These are phyloP conservation scores for Trissolcus japonicus DNA, from an alignment of 2,888 invertebrate species.

Conservation along the genomic window DNA sequence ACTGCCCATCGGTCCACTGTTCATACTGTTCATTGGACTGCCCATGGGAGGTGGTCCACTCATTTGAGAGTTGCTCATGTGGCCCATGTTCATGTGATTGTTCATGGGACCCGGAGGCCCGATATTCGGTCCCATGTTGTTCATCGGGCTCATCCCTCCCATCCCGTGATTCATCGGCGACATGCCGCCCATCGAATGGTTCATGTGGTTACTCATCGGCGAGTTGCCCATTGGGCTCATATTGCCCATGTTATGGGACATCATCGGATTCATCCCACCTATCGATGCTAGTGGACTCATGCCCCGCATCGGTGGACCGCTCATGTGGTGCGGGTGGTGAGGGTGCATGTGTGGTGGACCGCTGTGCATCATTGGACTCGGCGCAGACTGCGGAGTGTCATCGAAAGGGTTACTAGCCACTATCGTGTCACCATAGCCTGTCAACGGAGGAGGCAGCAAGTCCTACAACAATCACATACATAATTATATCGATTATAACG, in stretches of 20 bases:
- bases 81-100: constrained; percentile 77
- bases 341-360: constrained; percentile 77
- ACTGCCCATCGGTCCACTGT: constrained; percentile 80
- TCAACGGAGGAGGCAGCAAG: constrained; percentile 88
- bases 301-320: constrained; percentile 82
- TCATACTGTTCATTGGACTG: constrained; percentile 79
- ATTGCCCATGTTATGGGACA: constrained; percentile 75
- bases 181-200: constrained; percentile 80
- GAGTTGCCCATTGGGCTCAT: constrained; percentile 75
- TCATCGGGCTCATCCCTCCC: constrained; percentile 82
- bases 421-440: constrained; percentile 94
- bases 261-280: constrained; percentile 76
- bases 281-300: constrained; percentile 80
- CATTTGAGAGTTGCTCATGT: constrained; percentile 76
- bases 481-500: too few relatives aligned
- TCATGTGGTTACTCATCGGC: constrained; percentile 78
- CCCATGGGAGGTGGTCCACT: constrained; percentile 80
- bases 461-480: constrained; percentile 78
- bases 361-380: constrained; percentile 77
- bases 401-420: constrained; percentile 97
- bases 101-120: constrained; percentile 80
- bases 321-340: constrained; percentile 80
- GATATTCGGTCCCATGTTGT: constrained; percentile 85
- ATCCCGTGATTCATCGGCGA: constrained; percentile 81
- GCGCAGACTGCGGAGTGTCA: constrained; percentile 83